Evolutionary conservation across 2,797 vertebrate species (phyloP).

Genomic region (Morus bassanus): DNA sequence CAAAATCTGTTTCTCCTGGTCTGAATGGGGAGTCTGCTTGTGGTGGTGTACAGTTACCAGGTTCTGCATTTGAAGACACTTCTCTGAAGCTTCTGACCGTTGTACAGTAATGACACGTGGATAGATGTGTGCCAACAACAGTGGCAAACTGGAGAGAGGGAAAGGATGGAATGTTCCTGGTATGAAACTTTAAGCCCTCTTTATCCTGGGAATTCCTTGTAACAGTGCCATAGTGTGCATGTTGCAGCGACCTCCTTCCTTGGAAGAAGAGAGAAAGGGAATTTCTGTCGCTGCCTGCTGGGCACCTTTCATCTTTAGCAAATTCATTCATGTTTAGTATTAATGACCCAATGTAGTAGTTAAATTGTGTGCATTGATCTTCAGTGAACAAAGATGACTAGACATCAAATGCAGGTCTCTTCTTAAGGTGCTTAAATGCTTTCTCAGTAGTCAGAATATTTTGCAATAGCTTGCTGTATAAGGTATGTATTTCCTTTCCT

Average conservation of each 20-base stretch:
- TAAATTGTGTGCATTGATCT: not conserved
- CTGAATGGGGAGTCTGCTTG: not conserved
- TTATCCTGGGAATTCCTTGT: not conserved
- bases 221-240: not conserved
- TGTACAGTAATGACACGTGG: not conserved
- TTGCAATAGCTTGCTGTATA: not conserved
- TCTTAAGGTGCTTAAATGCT: not conserved
- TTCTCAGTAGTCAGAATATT: not conserved
- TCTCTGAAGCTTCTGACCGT: not conserved
- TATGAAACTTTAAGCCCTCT: not conserved
- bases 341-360: not conserved
- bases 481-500: not conserved
- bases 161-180: not conserved
- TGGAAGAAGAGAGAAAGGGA: not conserved
- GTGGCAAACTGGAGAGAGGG: not conserved
- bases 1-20: accelerated
- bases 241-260: not conserved
- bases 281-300: not conserved
- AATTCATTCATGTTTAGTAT: not conserved
- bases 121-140: not conserved
- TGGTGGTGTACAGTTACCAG: not conserved
- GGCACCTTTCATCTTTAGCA: not conserved
- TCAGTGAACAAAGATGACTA: not conserved
- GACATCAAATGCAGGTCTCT: not conserved
- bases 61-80: not conserved